Base-by-base conservation (phyloP, 92 coral and sea anemone genomes). In the Phenganax marumi region DNA sequence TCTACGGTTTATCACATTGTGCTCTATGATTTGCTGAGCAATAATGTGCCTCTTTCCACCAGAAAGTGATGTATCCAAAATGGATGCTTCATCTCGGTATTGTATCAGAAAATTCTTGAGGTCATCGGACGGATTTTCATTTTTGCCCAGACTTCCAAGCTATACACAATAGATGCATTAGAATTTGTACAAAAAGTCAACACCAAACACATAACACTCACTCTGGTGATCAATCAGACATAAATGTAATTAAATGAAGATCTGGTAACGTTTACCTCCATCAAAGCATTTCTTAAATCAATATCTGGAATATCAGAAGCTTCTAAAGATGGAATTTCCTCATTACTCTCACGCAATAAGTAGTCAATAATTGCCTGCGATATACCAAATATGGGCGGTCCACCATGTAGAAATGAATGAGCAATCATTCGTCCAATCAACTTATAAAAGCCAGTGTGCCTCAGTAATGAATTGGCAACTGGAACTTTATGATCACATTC, bases 21-120 rank as follows among this genome's bases (percentile, higher is more conserved):
- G 78, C 65, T 52, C 50, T 56, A 82, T 76, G 70, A 85, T 77
- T 12, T 77, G 88, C 68, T 85, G 88, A 11, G 79, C 77, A 74
- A 39, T 78, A 58, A 79, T 22, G 79, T 85, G 85, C 64, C 88
- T 24, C 39, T 85, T 85, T 19, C 50, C 50, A 39, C 88, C 80
- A 19, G 61, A 68, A 53, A 70, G 75, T 46, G 77, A 57, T 70
- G 77, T 80, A 26, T 84, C 73, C 23, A 84, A 63, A 47, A 84
- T 68, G 12, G 72, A 23, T 49, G 85, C 85, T 85, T 79, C 85
- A 85, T 85, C 88, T n/a, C 70, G 77, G 24, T 85, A 85, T 51
- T 66, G 83, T 49, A 62, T 48, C 17, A 84, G 87, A 68, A 84
- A 53, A 14, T 75, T 76, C 70, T 75, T 64, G 43, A 68, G 76